Conservation (phyloP, 2,797 vertebrate genomes). For the Anas flavirostris region DNA sequence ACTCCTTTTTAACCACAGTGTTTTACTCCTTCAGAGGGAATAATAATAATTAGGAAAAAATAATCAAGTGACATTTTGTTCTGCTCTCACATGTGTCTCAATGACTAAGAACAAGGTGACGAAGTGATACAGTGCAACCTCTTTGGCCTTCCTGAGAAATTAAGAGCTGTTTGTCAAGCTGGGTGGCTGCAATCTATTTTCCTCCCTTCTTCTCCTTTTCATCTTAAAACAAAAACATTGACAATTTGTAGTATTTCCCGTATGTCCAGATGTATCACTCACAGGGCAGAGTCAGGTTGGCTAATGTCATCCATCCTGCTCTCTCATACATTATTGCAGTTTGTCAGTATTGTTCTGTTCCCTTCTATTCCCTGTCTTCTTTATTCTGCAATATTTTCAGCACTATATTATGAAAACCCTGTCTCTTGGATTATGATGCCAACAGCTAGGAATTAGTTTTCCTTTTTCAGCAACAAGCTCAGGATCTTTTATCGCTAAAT, state of each 20-base stretch:
- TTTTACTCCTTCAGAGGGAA: not conserved
- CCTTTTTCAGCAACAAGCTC: not conserved
- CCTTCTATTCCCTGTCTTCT: not conserved
- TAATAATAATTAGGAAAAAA: not conserved
- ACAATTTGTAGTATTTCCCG: not conserved
- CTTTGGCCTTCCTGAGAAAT: not conserved
- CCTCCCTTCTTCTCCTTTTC: not conserved
- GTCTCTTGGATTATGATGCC: not conserved
- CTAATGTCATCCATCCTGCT: not conserved
- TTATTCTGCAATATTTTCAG: not conserved
- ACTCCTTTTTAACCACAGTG: not conserved
- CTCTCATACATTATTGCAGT: not conserved
- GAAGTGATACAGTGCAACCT: not conserved
- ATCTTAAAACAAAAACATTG: not conserved
- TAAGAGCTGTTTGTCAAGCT: not conserved
- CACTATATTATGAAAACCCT: not conserved
- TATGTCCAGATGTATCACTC: not conserved
- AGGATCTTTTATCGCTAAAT: not conserved
- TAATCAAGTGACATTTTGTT: not conserved
- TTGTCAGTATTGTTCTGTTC: not conserved
- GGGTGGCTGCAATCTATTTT: not conserved
- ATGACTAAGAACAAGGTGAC: not conserved
- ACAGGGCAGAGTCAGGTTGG: not conserved
- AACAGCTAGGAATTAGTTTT: not conserved
- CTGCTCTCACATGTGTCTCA: not conserved